These are phyloP conservation scores for Cryptus armator DNA, from an alignment of 2,888 invertebrate genomes.

Conservation along the genomic window DNA sequence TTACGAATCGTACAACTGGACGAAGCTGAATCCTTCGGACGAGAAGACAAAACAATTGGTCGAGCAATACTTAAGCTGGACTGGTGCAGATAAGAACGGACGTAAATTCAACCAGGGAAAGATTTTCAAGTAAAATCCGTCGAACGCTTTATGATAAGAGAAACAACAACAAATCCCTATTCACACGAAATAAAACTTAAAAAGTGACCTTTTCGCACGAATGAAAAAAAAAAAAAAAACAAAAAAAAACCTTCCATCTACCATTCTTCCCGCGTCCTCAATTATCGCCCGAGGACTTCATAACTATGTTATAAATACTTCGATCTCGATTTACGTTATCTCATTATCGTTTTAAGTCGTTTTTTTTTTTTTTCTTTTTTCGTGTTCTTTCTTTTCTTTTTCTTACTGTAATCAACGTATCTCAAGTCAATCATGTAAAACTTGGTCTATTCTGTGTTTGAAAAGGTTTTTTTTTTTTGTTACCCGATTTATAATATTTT, in stretches of 20 bases:
- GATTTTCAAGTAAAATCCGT: constrained; percentile 95
- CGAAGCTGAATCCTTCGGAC: constrained; percentile 93
- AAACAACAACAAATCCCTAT: constrained; percentile 75
- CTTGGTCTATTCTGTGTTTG: constrained; percentile 30
- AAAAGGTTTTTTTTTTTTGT: constrained; percentile 10
- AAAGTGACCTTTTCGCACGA: constrained; percentile 62
- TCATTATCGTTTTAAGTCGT: constrained; percentile 42
- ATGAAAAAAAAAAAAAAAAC: constrained; percentile 69
- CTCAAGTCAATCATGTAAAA: constrained; percentile 37
- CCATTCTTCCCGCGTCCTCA: constrained; percentile 44
- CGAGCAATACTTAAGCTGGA: constrained; percentile 96
- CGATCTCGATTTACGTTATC: constrained; percentile 26
- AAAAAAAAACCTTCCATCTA: constrained; percentile 57
- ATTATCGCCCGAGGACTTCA: constrained; percentile 33
- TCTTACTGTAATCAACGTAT: constrained; percentile 55
- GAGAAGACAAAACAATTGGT: constrained; percentile 95
- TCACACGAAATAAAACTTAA: constrained; percentile 77
- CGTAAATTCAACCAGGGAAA: constrained; percentile 99
- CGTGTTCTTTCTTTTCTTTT: constrained; percentile 41
- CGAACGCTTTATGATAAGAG: constrained; percentile 74
- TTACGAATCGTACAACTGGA: constrained; percentile 98
- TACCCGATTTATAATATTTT: constrained; percentile 20
- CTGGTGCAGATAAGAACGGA: constrained; percentile 93
- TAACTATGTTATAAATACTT: constrained; percentile 21
- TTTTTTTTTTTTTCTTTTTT: constrained; percentile 19